These are phyloP conservation scores for Epinotia ramella DNA, from an alignment of 2,888 invertebrate species.

Conservation along the genomic window DNA sequence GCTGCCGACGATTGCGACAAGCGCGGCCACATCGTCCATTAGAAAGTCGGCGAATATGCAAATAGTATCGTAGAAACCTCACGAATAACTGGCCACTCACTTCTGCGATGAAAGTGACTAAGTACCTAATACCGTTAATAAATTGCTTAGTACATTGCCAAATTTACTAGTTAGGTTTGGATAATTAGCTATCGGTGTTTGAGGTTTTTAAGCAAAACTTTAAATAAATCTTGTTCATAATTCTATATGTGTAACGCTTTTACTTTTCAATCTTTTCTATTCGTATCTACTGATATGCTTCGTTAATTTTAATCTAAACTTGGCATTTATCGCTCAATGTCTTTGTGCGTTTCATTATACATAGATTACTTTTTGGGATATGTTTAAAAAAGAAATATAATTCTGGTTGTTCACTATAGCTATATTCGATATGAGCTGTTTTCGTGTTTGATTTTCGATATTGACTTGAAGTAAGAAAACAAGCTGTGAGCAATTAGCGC, in stretches of 20 bases:
- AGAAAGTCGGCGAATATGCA: slow-evolving; percentile 85
- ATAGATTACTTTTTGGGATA: not conserved
- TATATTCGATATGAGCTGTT: not conserved
- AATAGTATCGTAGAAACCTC: slow-evolving; percentile 85
- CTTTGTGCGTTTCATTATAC: not conserved
- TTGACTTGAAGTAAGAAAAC: slow-evolving; percentile 60
- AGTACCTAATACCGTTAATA: slow-evolving; percentile 73
- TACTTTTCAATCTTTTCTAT: slow-evolving; percentile 6
- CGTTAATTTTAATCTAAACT: not conserved
- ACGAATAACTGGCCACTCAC: slow-evolving; percentile 85
- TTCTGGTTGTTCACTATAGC: not conserved
- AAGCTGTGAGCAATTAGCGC: slow-evolving; percentile 75
- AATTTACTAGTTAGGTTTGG: slow-evolving; percentile 56
- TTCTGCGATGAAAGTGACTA: slow-evolving; percentile 84
- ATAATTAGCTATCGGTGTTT: not conserved
- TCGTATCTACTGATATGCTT: not conserved
- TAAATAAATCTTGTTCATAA: not conserved
- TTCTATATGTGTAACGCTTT: not conserved
- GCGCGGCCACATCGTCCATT: slow-evolving; percentile 83
- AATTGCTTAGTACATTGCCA: slow-evolving; percentile 72
- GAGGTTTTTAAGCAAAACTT: not conserved
- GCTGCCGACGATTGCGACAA: slow-evolving; percentile 81
- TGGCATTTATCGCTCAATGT: not conserved
- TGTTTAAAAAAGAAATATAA: not conserved
- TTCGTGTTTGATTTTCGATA: slow-evolving; percentile 17